phyloP scores from a whole-genome alignment of 2,113 vertebrate genomes.

The Rhea pennata region DNA sequence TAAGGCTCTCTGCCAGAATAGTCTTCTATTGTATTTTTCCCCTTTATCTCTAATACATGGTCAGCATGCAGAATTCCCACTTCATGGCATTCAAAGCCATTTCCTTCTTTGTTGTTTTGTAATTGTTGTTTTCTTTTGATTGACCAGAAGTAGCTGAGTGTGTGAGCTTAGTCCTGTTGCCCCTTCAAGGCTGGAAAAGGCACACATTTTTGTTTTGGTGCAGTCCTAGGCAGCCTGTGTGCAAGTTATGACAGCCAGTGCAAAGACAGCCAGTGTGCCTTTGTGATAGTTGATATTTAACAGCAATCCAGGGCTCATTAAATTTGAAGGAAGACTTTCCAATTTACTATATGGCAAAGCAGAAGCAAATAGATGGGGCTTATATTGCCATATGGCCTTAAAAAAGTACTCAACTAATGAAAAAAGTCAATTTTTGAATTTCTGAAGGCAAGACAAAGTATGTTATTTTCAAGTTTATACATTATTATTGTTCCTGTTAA shows the following conservation, averaged over 20 bases:
- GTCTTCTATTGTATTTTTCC: accelerated
- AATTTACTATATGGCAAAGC: not conserved
- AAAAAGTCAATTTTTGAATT: not conserved
- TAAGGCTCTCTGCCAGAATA: not conserved
- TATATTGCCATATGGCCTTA: not conserved
- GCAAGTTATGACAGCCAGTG: not conserved
- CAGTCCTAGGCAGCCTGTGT: not conserved
- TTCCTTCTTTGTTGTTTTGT: not conserved
- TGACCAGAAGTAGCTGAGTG: not conserved
- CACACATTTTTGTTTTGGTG: not conserved
- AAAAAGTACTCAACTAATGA: not conserved
- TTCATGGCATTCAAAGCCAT: not conserved
- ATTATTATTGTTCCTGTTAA: not conserved
- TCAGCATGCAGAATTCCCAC: not conserved
- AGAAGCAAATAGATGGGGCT: not conserved
- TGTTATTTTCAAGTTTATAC: slow-evolving; percentile 8
- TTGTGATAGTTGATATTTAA: not conserved
- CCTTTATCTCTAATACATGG: not conserved
- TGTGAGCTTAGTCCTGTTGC: not conserved
- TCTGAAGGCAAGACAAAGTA: not conserved
- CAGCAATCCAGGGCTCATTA: not conserved
- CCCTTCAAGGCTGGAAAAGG: not conserved
- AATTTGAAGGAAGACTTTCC: not conserved
- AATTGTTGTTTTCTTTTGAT: not conserved
- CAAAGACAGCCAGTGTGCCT: not conserved